A percentile compares a stretch with the other conserved stretches of the same genome.
These are phyloP conservation scores for Radopholus similis DNA, from an alignment of 1,140 invertebrate species.

Conservation along the genomic window DNA sequence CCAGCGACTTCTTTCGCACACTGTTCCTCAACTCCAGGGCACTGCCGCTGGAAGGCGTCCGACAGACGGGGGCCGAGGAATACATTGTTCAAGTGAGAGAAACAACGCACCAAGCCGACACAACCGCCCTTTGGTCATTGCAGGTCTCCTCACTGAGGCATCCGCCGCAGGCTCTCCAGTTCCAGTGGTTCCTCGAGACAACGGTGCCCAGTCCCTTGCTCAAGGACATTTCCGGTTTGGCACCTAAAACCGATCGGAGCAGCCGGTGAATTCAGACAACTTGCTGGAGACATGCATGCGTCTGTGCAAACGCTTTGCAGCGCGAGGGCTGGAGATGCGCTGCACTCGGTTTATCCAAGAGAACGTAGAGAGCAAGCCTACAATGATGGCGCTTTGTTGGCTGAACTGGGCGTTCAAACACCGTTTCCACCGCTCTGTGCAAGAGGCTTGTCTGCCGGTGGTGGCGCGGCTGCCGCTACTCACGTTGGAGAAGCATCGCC, in stretches of 20 bases:
- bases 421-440: constrained; percentile 45
- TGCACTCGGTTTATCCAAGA: constrained; percentile 46
- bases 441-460: constrained; percentile 52
- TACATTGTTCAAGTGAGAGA: constrained; percentile 20
- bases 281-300: constrained; percentile 59
- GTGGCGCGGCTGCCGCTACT: constrained; percentile 51
- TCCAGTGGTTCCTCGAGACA: constrained; percentile 57
- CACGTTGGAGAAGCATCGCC: constrained; percentile 48
- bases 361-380: constrained; percentile 45
- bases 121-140: neutral
- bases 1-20: constrained; percentile 56
- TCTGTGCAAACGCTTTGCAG: constrained; percentile 51
- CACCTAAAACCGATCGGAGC: neutral
- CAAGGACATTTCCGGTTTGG: constrained; percentile 49
- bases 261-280: constrained; percentile 44
- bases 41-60: constrained; percentile 42
- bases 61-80: constrained; percentile 37
- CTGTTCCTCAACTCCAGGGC: constrained; percentile 50
- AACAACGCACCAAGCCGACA: too few relatives aligned
- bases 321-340: constrained; percentile 16
- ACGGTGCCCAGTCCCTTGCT: constrained; percentile 51
- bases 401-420: constrained; percentile 58
- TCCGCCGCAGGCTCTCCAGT: constrained; percentile 52
- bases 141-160: constrained; percentile 49
- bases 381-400: constrained; percentile 58